phyloP scores from a whole-genome alignment of 2,888 invertebrate species.

The Macrophya annulata region DNA sequence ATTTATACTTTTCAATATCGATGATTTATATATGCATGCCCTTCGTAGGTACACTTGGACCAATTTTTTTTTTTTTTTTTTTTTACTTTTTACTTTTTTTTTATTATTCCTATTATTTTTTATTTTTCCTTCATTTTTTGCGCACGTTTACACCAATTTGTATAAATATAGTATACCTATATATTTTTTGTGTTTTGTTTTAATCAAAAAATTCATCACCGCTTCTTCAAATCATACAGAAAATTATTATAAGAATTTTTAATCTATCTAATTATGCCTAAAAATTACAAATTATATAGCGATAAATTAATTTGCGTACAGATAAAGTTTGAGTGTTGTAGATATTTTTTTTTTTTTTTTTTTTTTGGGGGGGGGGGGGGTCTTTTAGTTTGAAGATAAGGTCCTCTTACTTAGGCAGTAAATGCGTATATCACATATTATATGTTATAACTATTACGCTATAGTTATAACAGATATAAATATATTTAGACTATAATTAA shows the following conservation, averaged over 20 bases:
- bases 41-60: not conserved
- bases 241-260: too few species aligned
- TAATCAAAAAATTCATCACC: too few species aligned
- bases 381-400: not conserved
- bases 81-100: not conserved
- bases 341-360: not conserved
- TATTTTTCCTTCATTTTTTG: not conserved
- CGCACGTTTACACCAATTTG: not conserved
- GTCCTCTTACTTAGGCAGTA: constrained; percentile 40
- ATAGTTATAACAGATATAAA: constrained; percentile 30
- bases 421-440: constrained; percentile 24
- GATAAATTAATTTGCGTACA: not conserved
- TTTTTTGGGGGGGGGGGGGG: too few species aligned
- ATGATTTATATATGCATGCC: constrained; percentile 9
- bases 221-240: too few species aligned
- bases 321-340: not conserved
- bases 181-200: too few species aligned
- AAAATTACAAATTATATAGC: not conserved
- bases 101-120: not conserved
- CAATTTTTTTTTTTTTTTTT: not conserved
- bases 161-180: not conserved
- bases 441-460: not conserved
- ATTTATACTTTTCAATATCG: constrained; percentile 47
- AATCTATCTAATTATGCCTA: not conserved
- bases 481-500: not conserved